Evolutionary conservation across 1,140 invertebrate genomes (phyloP).

Genomic region (Drosophila aff.): DNA sequence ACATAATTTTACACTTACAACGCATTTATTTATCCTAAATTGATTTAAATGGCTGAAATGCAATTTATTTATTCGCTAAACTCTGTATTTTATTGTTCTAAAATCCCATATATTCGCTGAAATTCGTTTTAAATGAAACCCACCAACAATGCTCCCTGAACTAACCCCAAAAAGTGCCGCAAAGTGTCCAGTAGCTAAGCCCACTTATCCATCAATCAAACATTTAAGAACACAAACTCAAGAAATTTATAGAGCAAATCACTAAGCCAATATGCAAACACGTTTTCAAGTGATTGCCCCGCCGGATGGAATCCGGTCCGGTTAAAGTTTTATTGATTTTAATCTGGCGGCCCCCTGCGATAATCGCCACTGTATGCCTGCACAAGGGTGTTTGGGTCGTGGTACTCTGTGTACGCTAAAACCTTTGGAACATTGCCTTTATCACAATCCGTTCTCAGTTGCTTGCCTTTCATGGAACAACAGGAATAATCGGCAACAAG

Average conservation of each 20-base stretch:
- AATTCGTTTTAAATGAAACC: background rate
- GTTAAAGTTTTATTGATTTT: slow-evolving; percentile 73
- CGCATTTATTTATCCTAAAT: background rate
- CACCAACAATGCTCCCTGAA: background rate
- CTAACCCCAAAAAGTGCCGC: background rate
- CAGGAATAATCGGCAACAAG: slow-evolving; percentile 38
- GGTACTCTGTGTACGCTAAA: slow-evolving; percentile 6
- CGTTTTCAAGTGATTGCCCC: slow-evolving; percentile 31
- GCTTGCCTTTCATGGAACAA: slow-evolving; percentile 34
- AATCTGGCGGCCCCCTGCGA: slow-evolving; percentile 51
- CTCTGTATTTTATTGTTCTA: background rate
- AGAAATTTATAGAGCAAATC: slow-evolving; percentile 34
- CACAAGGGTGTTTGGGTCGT: slow-evolving; percentile 35
- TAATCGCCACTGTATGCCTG: slow-evolving; percentile 47
- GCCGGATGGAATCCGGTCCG: slow-evolving; percentile 26
- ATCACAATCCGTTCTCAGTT: slow-evolving; percentile 64
- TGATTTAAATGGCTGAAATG: background rate
- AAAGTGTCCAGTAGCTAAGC: background rate
- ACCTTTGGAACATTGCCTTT: slow-evolving; percentile 70
- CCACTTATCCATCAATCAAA: slow-evolving; percentile 6
- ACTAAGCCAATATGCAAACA: slow-evolving; percentile 26
- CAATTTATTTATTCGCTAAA: background rate
- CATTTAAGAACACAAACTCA: background rate
- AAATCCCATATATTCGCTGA: background rate
- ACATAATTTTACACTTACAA: background rate